Evolutionary conservation across 1,140 invertebrate species (phyloP).

Genomic region (Medauroidea extradentata): DNA sequence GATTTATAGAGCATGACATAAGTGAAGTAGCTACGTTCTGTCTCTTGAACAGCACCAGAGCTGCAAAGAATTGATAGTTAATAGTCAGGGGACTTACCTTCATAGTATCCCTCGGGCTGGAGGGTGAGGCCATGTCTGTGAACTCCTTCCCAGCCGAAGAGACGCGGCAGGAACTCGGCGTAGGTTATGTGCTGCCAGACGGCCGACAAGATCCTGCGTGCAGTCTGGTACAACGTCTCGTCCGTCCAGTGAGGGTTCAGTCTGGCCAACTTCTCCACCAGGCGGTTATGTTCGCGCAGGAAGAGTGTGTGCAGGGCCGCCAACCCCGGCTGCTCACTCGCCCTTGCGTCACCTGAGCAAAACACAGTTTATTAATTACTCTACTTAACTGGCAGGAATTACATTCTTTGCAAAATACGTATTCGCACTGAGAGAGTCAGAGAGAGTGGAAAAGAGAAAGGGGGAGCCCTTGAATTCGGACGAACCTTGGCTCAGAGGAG

Average conservation of each 20-base stretch:
- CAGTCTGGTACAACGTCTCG: constrained; percentile 26
- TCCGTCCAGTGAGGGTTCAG: constrained; percentile 21
- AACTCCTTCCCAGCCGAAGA: constrained; percentile 50
- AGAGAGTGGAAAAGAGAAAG: too few relatives aligned
- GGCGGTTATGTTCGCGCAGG: constrained; percentile 43
- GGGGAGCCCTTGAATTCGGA: too few relatives aligned
- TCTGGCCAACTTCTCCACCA: constrained; percentile 21
- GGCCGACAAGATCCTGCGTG: constrained; percentile 41
- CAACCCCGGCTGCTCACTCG: constrained; percentile 46
- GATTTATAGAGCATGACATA: too few relatives aligned
- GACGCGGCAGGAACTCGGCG: constrained; percentile 49
- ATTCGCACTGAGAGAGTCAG: too few relatives aligned
- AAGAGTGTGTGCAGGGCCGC: constrained; percentile 49
- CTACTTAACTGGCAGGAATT: too few relatives aligned
- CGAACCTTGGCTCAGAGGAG: too few relatives aligned
- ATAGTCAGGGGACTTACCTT: constrained; percentile 35
- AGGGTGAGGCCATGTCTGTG: constrained; percentile 43
- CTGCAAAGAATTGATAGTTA: too few relatives aligned
- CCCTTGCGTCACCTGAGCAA: constrained; percentile 42
- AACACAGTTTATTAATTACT: too few relatives aligned
- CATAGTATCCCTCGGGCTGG: constrained; percentile 50
- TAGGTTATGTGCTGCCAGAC: constrained; percentile 46
- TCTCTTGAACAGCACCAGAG: too few relatives aligned
- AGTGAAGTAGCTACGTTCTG: too few relatives aligned
- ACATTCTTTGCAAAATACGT: too few relatives aligned